Base-by-base conservation (phyloP, 2,888 invertebrate genomes). In the Torymus auratus region DNA sequence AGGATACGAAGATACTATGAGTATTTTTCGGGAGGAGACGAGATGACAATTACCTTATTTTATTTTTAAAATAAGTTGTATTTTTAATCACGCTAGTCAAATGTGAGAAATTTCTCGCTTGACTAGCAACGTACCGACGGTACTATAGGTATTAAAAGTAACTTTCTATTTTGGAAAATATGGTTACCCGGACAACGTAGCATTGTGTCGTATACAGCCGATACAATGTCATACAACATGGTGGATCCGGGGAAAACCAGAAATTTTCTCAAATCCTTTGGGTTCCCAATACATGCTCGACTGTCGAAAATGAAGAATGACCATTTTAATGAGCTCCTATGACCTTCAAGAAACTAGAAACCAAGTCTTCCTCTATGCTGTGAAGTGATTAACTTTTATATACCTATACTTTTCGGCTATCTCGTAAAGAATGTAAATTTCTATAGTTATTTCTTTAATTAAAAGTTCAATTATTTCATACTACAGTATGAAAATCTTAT, bases 231-330 rank as follows among this genome's bases (percentile, higher is more conserved):
- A 70, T 23, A 53, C 23, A 55, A 78, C 62, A 17, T 12, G 41
- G 55, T 13, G 52, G 68, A 73, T 70, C 73, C 20, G 13, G 56
- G 78, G 70, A 78, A 71, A 71, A 23, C 61, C 72, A 78, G 72
- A 78, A 73, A 78, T 78, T 73, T 68, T 65, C 72, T 73, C 41
- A 23, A 68, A 68, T 68, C 50, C 55, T 68, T 56, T 50, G 5
- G 20, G n/a, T 56, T 15, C 17, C 50, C 55, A 68, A 55, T 65
- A 50, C 15, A 55, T 65, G 55, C 15, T 20, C 1, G 13, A 58
- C 52, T 15, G 78, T 72, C 78, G 61, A 28, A 41, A 53, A 72
- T 72, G 78, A 78, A 72, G 53, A 71, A 78, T 78, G 60, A 55
- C 28, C 58, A 65, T 52, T 67, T 55, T 70, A 77, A 70, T 50